Base-by-base conservation (phyloP, 2,797 vertebrate species). In the Columba guinea region DNA sequence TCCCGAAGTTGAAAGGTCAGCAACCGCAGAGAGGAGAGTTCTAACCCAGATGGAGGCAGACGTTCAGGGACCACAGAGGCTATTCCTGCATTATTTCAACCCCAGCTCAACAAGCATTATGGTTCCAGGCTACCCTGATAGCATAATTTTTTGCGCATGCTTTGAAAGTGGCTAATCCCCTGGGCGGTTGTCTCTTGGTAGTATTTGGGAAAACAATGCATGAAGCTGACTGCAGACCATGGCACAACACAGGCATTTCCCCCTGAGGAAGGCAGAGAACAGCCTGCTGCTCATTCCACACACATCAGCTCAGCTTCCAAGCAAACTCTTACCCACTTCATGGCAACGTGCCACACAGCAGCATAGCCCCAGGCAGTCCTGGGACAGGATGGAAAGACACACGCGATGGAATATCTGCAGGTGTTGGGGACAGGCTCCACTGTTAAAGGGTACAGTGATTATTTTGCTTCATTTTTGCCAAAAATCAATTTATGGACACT, bases 391-490 rank as follows among this genome's bases (percentile, higher is more conserved):
- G 11, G 74, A 68, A 64, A 64, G 51, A 65, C 20, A 58, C 13
- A 34, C 0, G 19, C 7, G 5, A 51, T 19, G 17, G 44, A 65
- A 30, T 52, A 41, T 10, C 26, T 71, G 28, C 20, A 85, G n/a
- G n/a, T 70, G 46, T 0, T 67, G 26, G 23, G 13, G 39, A 44
- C 59, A 88, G 44, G 12, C n/a, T 69, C 59, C 39, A 26, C 3
- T 69, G 30, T n/a, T 84, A 19, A 88, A 55, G n/a, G 17, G 44
- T 7, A 9, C 64, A 51, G 78, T 20, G 52, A 83, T 46, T 70
- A 85, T 67, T 92, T 87, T 56, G 11, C 37, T 69, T 71, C 22
- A 21, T 64, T 93, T 81, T 82, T 84, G 76, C 71, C 51, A 65
- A 80, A 75, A 92, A 82, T 35, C 37, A 32, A 32, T 82, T 86